These are phyloP conservation scores for Drosophila rubida DNA, from an alignment of 2,888 invertebrate genomes.

Conservation along the genomic window DNA sequence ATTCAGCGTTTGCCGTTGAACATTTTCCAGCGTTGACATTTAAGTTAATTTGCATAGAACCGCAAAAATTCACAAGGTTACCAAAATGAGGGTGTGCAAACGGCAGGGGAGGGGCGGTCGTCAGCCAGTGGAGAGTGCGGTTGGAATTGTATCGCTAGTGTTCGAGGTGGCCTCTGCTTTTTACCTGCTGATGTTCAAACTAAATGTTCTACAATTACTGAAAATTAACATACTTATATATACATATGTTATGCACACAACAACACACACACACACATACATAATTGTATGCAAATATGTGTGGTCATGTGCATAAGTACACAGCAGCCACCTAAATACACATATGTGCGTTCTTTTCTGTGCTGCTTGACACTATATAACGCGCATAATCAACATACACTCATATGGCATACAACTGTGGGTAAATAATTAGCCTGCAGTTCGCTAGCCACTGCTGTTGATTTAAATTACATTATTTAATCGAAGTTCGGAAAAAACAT, in stretches of 20 bases:
- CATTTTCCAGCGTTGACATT: constrained; percentile 65
- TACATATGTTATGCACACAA: not conserved
- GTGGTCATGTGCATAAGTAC: not conserved
- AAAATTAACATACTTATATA: constrained; percentile 58
- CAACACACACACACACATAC: constrained; percentile 12
- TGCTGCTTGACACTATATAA: not conserved
- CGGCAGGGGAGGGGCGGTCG: not conserved
- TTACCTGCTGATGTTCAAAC: not conserved
- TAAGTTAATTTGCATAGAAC: constrained; percentile 79
- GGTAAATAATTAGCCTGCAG: constrained; percentile 7
- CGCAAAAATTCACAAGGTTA: constrained; percentile 58
- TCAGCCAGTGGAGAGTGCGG: not conserved
- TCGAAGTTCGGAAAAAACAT: not conserved
- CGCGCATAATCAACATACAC: not conserved
- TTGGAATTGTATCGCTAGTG: not conserved
- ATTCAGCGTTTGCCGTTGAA: constrained; percentile 57
- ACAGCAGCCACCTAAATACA: not conserved
- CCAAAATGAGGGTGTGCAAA: constrained; percentile 6
- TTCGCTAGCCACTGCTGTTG: not conserved
- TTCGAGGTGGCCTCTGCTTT: not conserved
- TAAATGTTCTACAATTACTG: constrained; percentile 56
- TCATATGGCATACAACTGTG: not conserved
- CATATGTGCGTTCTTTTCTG: not conserved
- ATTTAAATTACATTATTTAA: not conserved
- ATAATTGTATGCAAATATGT: constrained; percentile 19